Evolutionary conservation across 2,888 invertebrate genomes (phyloP).

Genomic region (Pammene aurita): DNA sequence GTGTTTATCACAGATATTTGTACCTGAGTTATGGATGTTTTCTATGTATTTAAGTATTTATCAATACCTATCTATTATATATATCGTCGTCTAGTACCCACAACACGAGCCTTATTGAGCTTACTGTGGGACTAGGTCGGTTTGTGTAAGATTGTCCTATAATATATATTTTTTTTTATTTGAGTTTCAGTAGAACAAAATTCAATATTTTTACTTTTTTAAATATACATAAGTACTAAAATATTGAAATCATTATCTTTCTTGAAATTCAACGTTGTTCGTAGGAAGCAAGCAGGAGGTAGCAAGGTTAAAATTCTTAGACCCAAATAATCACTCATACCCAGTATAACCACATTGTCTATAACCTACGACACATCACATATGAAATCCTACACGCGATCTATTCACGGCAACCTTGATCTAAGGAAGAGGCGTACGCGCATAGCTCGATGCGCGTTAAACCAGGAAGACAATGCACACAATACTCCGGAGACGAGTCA

Average conservation of each 20-base stretch:
- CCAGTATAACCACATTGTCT: background rate
- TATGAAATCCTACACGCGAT: constrained; percentile 21
- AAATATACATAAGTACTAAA: too few relatives aligned
- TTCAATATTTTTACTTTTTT: background rate
- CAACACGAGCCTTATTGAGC: too few relatives aligned
- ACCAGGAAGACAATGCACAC: constrained; percentile 39
- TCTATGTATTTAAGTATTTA: too few relatives aligned
- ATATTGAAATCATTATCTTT: too few relatives aligned
- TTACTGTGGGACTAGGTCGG: too few relatives aligned
- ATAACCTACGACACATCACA: background rate
- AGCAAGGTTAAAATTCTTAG: constrained; percentile 5
- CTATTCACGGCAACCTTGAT: constrained; percentile 36
- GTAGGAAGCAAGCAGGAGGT: background rate
- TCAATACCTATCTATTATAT: too few relatives aligned
- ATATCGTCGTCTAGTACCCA: too few relatives aligned
- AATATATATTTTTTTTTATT: too few relatives aligned
- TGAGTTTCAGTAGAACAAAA: background rate
- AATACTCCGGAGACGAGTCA: constrained; percentile 39
- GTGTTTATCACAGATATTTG: too few relatives aligned
- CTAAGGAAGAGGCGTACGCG: constrained; percentile 32
- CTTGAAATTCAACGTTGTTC: too few relatives aligned
- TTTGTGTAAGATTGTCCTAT: too few relatives aligned
- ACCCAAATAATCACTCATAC: background rate
- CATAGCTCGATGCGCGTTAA: constrained; percentile 33
- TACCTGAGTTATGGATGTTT: too few relatives aligned